A percentile compares a stretch with the other conserved stretches of the same genome.
Evolutionary conservation across 2,888 invertebrate species (phyloP).

Genomic region (Ametastegia equiseti): DNA sequence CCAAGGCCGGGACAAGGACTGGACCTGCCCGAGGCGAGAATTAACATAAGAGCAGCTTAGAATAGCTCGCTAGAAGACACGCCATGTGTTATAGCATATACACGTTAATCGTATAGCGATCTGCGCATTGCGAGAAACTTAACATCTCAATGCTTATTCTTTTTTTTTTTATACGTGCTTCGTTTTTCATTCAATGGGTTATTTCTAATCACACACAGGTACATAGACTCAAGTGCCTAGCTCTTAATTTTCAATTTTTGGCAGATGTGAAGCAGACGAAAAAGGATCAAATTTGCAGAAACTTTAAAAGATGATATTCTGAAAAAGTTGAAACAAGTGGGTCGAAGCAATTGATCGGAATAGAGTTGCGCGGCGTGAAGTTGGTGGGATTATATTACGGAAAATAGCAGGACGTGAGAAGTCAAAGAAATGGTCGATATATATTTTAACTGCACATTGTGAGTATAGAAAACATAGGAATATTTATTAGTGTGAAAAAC

Average conservation of each 20-base stretch:
- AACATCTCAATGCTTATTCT: constrained; percentile 1
- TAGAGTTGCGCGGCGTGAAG: neutral
- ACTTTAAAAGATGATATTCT: neutral
- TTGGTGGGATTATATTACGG: neutral
- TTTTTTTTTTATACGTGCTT: neutral
- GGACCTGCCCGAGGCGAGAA: constrained; percentile 47
- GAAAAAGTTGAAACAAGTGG: neutral
- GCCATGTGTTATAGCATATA: constrained; percentile 32
- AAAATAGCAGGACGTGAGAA: neutral
- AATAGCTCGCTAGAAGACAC: constrained; percentile 43
- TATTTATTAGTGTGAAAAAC: constrained; percentile 17
- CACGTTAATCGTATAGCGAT: constrained; percentile 38
- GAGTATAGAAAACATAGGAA: neutral
- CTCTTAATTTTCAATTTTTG: neutral
- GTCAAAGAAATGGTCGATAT: neutral
- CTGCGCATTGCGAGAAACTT: neutral
- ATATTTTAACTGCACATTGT: constrained; percentile 10
- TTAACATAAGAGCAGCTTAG: constrained; percentile 46
- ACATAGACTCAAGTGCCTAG: neutral
- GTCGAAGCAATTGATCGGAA: neutral
- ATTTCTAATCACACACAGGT: neutral
- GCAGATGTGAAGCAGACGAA: too few species aligned
- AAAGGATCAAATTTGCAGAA: neutral
- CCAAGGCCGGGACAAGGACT: constrained; percentile 48
- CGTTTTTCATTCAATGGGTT: neutral